These are phyloP conservation scores for Zingel zingel DNA, from an alignment of 2,113 vertebrate species.

Conservation along the genomic window DNA sequence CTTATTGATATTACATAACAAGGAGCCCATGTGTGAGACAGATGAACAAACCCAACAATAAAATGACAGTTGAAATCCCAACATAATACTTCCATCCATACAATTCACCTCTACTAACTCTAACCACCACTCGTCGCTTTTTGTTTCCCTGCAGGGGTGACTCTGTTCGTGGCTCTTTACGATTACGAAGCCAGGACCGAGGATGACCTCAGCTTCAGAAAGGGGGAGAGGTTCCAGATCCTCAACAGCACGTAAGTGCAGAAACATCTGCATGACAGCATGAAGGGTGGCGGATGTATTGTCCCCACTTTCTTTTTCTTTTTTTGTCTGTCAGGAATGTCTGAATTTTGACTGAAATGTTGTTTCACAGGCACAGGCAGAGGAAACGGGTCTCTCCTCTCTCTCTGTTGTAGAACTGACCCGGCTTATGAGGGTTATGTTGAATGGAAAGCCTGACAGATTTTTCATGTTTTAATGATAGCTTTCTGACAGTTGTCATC, in stretches of 20 bases:
- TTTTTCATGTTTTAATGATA: background rate
- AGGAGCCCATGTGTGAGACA: constrained; percentile 34
- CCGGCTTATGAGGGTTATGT: background rate
- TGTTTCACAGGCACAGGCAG: background rate
- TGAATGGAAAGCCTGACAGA: background rate
- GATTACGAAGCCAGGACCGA: constrained; percentile 98
- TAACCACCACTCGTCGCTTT: background rate
- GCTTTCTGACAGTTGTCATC: background rate
- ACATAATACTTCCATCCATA: background rate
- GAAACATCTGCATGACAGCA: constrained; percentile 68
- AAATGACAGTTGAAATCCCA: constrained; percentile 10
- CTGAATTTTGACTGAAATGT: constrained; percentile 20
- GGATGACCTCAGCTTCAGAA: constrained; percentile 99
- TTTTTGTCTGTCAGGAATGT: constrained; percentile 46
- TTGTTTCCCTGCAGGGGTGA: constrained; percentile 89
- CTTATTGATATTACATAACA: background rate
- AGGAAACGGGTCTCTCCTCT: background rate
- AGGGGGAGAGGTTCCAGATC: constrained; percentile 99
- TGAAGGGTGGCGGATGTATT: constrained; percentile 55
- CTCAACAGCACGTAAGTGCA: constrained; percentile 99
- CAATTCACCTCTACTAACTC: background rate
- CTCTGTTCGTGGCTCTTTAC: constrained; percentile 98
- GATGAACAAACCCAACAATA: constrained; percentile 7
- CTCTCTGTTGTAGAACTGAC: background rate
- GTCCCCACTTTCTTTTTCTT: constrained; percentile 48